Evolutionary conservation across 2,797 vertebrate genomes (phyloP).

Genomic region (Karalla daura): DNA sequence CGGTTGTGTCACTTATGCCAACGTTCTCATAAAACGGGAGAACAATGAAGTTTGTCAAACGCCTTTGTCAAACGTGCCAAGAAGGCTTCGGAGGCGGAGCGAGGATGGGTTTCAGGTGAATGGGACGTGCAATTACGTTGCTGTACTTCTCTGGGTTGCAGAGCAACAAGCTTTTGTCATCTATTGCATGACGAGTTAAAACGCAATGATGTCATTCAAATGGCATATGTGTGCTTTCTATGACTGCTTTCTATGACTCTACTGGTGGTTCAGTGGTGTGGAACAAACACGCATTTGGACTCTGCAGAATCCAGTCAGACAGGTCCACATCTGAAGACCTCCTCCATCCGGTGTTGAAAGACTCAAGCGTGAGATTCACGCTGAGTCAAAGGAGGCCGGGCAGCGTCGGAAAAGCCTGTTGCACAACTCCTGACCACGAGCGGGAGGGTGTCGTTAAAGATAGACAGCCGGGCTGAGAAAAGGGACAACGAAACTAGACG

Average conservation of each 20-base stretch:
- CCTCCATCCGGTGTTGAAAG: not conserved
- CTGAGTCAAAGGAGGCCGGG: not conserved
- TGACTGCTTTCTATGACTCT: no score
- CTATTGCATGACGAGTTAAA: no score
- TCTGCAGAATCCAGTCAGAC: slow-evolving; percentile 2
- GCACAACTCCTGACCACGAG: not conserved
- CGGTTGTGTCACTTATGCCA: not conserved
- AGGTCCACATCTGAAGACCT: slow-evolving; percentile 1
- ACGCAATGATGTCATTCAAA: no score
- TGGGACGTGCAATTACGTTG: no score
- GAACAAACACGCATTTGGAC: not conserved
- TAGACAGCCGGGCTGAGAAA: not conserved
- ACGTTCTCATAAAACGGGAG: not conserved
- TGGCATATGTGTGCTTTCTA: no score
- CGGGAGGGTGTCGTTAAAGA: not conserved
- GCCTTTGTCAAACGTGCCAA: not conserved
- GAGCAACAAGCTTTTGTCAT: no score
- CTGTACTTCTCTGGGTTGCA: not conserved
- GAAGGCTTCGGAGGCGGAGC: not conserved
- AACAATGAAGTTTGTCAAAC: not conserved
- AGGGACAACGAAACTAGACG: not conserved
- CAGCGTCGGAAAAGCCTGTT: not conserved
- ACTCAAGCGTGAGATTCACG: not conserved
- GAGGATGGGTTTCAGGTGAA: not conserved
- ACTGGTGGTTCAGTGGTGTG: no score